Evolutionary conservation across 2,888 invertebrate species (phyloP), one percentile per base, ranked within the genome.

Genomic region (Eulithis prunata): DNA sequence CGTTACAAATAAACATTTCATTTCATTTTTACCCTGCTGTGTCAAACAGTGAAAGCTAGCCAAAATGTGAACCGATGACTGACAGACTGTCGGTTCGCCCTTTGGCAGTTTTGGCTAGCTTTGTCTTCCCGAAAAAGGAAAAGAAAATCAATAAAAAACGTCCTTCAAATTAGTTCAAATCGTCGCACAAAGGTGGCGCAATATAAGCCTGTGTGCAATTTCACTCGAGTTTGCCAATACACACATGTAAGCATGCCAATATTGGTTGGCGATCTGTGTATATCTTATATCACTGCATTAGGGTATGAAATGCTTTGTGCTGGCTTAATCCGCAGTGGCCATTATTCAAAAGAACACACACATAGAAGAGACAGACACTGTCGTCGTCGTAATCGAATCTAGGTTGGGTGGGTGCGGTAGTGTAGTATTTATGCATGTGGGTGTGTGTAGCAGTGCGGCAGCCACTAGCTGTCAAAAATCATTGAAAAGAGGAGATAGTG

Each of bases 381-480:
- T 56, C 13, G 51, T 56, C 52, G 6, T 8, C 32, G 21, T 21
- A 21, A 41, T 41, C 1, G 41, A 41, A 54, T 59, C 51, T 43
- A 49, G 59, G 10, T 49, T 41, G 10, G 56, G 43, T 32, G 43
- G 21, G 14, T 28, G 47, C 4, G 45, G 51, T 49, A 14, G 51
- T 55, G 71, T 74, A 64, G 51, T 45, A 60, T 65, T 70, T 77
- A 71, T 74, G 72, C 43, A 7, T 77, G 79, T 76, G 65, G 71
- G 72, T 60, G 62, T 73, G 67, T 76, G 78, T 75, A 74, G 81
- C 78, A 66, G 76, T 78, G 75, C 75, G 69, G 78, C 79, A 83
- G 84, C 80, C 78, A 80, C 78, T 84, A 85, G 81, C 87, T 91
- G 91, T 90, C 90, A 90, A 87, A 87, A 82, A 82, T 78, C 73